phyloP scores from a whole-genome alignment of 2,113 vertebrate species.

The Hassar affinis region DNA sequence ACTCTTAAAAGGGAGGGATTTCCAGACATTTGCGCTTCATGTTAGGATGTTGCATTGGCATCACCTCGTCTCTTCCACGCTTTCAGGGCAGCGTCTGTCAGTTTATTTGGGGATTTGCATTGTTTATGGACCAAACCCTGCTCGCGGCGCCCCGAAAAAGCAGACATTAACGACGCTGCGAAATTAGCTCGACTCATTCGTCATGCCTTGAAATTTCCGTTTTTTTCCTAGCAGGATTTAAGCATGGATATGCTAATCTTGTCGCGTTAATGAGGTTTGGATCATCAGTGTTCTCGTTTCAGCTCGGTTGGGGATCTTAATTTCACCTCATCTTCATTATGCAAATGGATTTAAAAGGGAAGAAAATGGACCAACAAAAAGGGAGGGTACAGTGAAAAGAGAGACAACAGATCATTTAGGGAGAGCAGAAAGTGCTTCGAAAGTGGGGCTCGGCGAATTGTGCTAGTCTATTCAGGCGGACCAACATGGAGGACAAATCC shows the following conservation, averaged over 20 bases:
- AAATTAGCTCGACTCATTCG: slow-evolving; percentile 52
- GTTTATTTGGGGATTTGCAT: slow-evolving; percentile 64
- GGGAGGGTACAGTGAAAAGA: slow-evolving; percentile 22
- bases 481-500: slow-evolving; percentile 40
- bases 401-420: slow-evolving; percentile 19
- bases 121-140: slow-evolving; percentile 54
- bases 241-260: slow-evolving; percentile 67
- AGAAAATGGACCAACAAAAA: slow-evolving; percentile 47
- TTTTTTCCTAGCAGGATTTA: slow-evolving; percentile 76
- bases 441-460: too few species aligned
- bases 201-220: slow-evolving; percentile 65
- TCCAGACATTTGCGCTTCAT: slow-evolving; percentile 43
- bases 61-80: slow-evolving; percentile 22
- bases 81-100: slow-evolving; percentile 13
- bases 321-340: slow-evolving; percentile 77
- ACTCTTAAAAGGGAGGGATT: slow-evolving; percentile 51
- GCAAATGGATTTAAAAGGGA: slow-evolving; percentile 85
- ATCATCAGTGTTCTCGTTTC: slow-evolving; percentile 72
- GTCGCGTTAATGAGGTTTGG: slow-evolving; percentile 82
- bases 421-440: slow-evolving; percentile 22
- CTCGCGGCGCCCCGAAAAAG: slow-evolving; percentile 16
- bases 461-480: background rate
- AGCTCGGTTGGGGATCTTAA: slow-evolving; percentile 68
- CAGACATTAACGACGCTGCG: slow-evolving; percentile 25
- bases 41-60: slow-evolving; percentile 27